Base-by-base conservation (phyloP, 2,888 invertebrate genomes). In the Suillia variegata region DNA sequence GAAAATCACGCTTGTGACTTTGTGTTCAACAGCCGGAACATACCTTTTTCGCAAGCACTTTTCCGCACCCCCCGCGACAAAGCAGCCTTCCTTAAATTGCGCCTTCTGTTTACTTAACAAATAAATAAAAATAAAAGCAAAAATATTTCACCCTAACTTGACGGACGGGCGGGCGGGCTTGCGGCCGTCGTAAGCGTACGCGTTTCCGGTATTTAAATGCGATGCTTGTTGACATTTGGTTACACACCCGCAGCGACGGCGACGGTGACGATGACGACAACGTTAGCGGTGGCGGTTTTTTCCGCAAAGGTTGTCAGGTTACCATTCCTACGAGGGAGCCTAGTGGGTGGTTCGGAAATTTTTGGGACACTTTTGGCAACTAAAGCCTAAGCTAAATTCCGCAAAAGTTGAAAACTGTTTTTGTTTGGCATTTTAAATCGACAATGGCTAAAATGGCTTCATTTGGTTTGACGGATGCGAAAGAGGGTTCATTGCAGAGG, bases 141-240 rank as follows among this genome's bases (percentile, higher is more conserved):
- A 31, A 31, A 31, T 31, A 31, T 38, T 38, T 38, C 38, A 38
- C 5, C 31, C 5, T 31, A 8, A n/a, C n/a, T n/a, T n/a, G n/a
- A n/a, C n/a, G n/a, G n/a, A n/a, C n/a, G n/a, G n/a, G n/a, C n/a
- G n/a, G n/a, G n/a, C n/a, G n/a, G n/a, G 31, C 12, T 31, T 5
- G 31, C 31, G 31, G 6, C 31, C 31, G 31, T 31, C 12, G 31
- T 31, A 8, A 13, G 48, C 22, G 48, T 20, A 20, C 22, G n/a
- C 13, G 34, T 66, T 66, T 62, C 66, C 57, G 61, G 63, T 59
- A 67, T 69, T 69, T 67, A 66, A 70, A 70, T 70, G 69, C 64
- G 70, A 70, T 69, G 64, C 67, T 61, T 70, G 67, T 70, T 70
- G 69, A 70, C 66, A 64, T 67, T 68, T 61, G 64, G 63, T 59